These are phyloP conservation scores for Dromococcyx pavoninus DNA, from an alignment of 2,797 vertebrate genomes.

Conservation along the genomic window DNA sequence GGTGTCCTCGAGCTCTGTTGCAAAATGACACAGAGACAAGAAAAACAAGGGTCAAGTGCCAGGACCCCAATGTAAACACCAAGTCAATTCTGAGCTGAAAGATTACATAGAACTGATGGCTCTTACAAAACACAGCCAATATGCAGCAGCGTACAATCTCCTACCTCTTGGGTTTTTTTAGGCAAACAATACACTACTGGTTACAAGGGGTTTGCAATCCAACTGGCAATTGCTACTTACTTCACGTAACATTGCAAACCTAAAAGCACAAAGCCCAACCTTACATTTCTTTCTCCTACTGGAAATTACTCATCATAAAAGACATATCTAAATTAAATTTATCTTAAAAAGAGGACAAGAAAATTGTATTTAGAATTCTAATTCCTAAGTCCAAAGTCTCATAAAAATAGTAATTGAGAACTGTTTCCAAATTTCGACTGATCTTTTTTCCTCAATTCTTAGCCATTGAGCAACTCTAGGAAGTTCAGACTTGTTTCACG, in stretches of 20 bases:
- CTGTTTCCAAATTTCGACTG: background rate
- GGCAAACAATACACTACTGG: background rate
- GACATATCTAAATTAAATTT: background rate
- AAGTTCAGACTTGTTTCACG: background rate
- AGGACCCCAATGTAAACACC: slow-evolving; percentile 35
- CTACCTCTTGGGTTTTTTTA: background rate
- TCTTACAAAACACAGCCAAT: background rate
- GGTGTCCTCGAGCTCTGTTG: background rate
- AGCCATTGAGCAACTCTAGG: background rate
- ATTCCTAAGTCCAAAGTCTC: background rate
- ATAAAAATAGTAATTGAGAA: background rate
- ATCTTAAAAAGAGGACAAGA: background rate
- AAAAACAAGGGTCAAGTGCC: slow-evolving; percentile 49
- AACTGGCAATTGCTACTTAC: background rate
- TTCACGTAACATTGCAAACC: background rate
- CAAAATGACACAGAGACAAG: slow-evolving; percentile 49
- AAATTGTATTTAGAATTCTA: background rate
- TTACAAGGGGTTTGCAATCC: background rate
- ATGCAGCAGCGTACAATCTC: background rate
- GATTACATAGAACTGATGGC: background rate
- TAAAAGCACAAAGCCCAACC: background rate
- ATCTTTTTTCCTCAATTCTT: background rate
- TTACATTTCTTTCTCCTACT: background rate
- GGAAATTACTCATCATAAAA: background rate
- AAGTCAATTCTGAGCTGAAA: background rate